A percentile compares a stretch with the other conserved stretches of the same genome.
phyloP scores from a whole-genome alignment of 2,113 vertebrate species.

The Lepus timidus region DNA sequence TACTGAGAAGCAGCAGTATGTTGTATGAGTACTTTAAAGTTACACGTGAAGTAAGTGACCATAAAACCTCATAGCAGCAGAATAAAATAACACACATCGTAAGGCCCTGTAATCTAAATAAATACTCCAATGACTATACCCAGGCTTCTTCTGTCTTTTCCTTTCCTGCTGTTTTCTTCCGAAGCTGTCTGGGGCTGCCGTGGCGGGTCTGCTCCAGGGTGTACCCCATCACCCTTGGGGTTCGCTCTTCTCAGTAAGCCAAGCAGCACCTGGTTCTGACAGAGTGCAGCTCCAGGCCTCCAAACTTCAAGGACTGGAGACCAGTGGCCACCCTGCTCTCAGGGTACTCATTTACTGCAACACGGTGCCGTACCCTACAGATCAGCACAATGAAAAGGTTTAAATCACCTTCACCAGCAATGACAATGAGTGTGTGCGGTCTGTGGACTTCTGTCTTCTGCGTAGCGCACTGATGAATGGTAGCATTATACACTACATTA shows the following conservation, averaged over 20 bases:
- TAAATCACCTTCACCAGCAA: no score
- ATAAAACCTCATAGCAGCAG: constrained; percentile 8
- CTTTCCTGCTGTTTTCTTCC: neutral
- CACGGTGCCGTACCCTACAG: no score
- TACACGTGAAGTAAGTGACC: neutral
- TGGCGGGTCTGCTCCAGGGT: neutral
- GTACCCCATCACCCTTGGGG: neutral
- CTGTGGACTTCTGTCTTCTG: neutral
- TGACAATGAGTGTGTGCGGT: no score
- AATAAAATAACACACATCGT: neutral
- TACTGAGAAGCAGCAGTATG: neutral
- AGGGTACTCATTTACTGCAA: no score
- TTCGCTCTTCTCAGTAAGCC: neutral
- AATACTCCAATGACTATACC: neutral
- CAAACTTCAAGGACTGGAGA: no score
- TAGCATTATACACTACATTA: neutral
- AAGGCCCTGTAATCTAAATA: neutral
- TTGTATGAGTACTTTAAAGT: constrained; percentile 16
- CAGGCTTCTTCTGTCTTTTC: neutral
- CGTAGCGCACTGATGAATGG: neutral
- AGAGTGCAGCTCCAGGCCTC: no score
- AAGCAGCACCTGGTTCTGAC: neutral
- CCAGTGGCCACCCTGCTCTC: no score
- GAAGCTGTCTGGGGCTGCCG: neutral
- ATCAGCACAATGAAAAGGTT: no score